These are phyloP conservation scores for Drosophila crucigera DNA, from an alignment of 2,888 invertebrate species.

Conservation along the genomic window DNA sequence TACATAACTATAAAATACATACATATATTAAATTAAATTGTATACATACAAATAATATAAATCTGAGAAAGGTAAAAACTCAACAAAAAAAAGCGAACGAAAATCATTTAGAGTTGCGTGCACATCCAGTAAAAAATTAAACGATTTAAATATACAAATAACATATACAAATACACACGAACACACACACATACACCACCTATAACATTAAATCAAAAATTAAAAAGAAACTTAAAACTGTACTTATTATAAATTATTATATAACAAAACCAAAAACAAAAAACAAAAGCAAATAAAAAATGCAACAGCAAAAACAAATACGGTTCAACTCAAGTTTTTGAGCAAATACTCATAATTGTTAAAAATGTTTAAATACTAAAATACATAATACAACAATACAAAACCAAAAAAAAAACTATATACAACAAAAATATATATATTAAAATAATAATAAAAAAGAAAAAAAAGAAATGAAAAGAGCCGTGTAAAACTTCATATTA, in stretches of 20 bases:
- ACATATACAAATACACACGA: slow-evolving; percentile 30
- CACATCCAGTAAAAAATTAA: slow-evolving; percentile 40
- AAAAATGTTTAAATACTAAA: slow-evolving; percentile 67
- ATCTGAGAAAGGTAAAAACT: slow-evolving; percentile 20
- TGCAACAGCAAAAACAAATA: slow-evolving; percentile 49
- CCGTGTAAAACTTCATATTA: slow-evolving; percentile 71
- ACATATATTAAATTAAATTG: slow-evolving; percentile 24
- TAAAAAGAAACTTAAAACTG: slow-evolving; percentile 60
- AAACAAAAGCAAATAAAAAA: slow-evolving; percentile 46
- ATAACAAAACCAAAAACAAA: slow-evolving; percentile 41
- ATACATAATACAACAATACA: slow-evolving; percentile 53
- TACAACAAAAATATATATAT: slow-evolving; percentile 39
- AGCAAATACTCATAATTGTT: slow-evolving; percentile 82
- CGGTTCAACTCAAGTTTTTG: slow-evolving; percentile 75
- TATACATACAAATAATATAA: slow-evolving; percentile 6
- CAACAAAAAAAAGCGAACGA: slow-evolving; percentile 39
- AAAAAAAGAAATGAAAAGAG: slow-evolving; percentile 35
- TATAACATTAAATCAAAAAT: slow-evolving; percentile 69
- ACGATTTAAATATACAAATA: slow-evolving; percentile 17
- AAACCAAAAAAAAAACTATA: slow-evolving; percentile 44
- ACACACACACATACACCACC: slow-evolving; percentile 29
- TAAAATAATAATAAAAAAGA: slow-evolving; percentile 26
- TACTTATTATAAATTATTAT: slow-evolving; percentile 60
- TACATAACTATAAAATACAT: slow-evolving; percentile 16
- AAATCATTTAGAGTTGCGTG: slow-evolving; percentile 59